phyloP scores from a whole-genome alignment of 1,140 invertebrate species.

The Oppia nitens region DNA sequence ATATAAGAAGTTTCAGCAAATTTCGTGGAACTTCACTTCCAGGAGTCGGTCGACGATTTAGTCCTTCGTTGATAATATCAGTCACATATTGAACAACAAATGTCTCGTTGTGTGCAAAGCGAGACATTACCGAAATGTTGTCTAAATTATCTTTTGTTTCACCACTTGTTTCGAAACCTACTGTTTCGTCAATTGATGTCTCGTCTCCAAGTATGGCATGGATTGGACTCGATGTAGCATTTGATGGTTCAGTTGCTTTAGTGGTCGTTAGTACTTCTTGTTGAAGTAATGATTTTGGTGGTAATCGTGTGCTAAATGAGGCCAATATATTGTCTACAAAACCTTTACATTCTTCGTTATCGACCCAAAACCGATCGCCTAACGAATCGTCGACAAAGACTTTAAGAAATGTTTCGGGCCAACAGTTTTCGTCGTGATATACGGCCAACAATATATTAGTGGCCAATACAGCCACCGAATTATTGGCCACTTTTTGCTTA shows the following conservation, averaged over 20 bases:
- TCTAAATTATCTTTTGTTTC: background rate
- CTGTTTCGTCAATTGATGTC: constrained; percentile 19
- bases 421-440: constrained; percentile 43
- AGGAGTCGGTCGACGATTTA: constrained; percentile 59
- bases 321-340: constrained; percentile 83
- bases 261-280: constrained; percentile 2
- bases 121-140: constrained; percentile 21
- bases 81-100: constrained; percentile 61
- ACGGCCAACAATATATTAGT: constrained; percentile 67
- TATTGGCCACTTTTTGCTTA: constrained; percentile 47
- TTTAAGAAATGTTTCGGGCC: constrained; percentile 39
- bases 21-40: constrained; percentile 65
- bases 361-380: constrained; percentile 80
- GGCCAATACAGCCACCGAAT: constrained; percentile 59
- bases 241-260: background rate
- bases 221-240: background rate
- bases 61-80: constrained; percentile 69
- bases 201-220: background rate
- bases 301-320: constrained; percentile 66
- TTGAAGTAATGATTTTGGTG: constrained; percentile 28
- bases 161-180: constrained; percentile 7
- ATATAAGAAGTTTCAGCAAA: constrained; percentile 63
- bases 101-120: constrained; percentile 34
- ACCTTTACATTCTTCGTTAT: constrained; percentile 69
- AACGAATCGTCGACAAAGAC: constrained; percentile 80